A percentile compares a stretch with the other conserved stretches of the same genome.
Evolutionary conservation across 2,888 invertebrate genomes (phyloP).

Genomic region (Penaeus monodon): DNA sequence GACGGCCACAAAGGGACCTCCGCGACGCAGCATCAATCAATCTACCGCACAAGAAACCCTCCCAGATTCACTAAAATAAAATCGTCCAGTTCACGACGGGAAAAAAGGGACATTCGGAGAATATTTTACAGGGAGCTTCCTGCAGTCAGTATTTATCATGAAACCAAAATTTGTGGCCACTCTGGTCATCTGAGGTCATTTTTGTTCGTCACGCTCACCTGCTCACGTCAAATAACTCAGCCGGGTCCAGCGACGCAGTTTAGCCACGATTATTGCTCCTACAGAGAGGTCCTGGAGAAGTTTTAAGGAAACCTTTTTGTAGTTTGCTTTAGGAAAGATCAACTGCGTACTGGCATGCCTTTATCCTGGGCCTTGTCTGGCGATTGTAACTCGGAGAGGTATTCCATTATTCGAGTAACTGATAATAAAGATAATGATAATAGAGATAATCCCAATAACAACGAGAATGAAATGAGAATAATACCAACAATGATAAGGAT

Average conservation of each 20-base stretch:
- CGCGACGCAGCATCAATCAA: constrained; percentile 12
- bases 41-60: constrained; percentile 21
- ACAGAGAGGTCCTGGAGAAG: constrained; percentile 4
- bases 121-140: constrained; percentile 46
- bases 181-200: constrained; percentile 57
- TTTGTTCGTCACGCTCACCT: constrained; percentile 58
- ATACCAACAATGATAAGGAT: no score
- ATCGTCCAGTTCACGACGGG: background rate
- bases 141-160: constrained; percentile 59
- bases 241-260: constrained; percentile 44
- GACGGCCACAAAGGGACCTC: constrained; percentile 16
- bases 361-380: no score
- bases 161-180: constrained; percentile 49
- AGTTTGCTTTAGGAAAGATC: no score
- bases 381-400: no score
- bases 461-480: no score
- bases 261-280: constrained; percentile 6
- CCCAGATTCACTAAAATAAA: constrained; percentile 31
- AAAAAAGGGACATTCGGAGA: constrained; percentile 5
- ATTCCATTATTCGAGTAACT: no score
- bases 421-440: no score
- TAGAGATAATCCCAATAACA: no score
- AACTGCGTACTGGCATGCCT: no score
- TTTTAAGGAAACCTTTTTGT: constrained; percentile 25
- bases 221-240: constrained; percentile 53